These are phyloP conservation scores for Drosophila sturtevanti DNA, from an alignment of 1,140 invertebrate species.

Conservation along the genomic window DNA sequence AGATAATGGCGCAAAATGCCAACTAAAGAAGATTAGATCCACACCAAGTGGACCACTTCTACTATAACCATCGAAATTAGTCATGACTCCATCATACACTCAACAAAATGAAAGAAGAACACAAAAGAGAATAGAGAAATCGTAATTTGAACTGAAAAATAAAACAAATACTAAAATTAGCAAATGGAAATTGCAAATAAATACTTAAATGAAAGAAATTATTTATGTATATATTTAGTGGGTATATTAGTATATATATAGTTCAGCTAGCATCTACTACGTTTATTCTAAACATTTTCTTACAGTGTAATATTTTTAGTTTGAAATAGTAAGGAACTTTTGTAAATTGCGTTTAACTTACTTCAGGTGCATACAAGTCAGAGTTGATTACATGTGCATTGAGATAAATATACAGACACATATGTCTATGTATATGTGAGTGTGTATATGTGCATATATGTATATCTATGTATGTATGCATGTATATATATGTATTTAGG, in stretches of 20 bases:
- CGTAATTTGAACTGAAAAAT: no score
- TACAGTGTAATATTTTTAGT: not conserved
- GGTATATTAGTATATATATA: no score
- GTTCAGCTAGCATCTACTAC: no score
- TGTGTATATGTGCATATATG: not conserved
- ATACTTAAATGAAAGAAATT: no score
- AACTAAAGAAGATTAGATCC: constrained; percentile 4
- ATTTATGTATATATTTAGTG: no score
- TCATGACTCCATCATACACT: not conserved
- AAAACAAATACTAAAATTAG: no score
- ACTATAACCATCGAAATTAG: not conserved
- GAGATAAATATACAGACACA: not conserved
- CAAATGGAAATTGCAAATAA: no score
- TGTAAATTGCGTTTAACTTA: not conserved
- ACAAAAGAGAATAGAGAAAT: no score
- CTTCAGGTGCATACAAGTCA: not conserved
- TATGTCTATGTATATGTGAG: not conserved
- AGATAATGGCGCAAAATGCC: constrained; percentile 2
- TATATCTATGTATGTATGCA: not conserved
- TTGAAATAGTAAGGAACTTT: not conserved
- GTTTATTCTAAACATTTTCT: not conserved
- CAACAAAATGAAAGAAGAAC: no score
- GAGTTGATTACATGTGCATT: constrained; percentile 2
- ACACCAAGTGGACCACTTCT: not conserved
- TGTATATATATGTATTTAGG: no score